Evolutionary conservation across 37 sponge, comb jelly and placozoan species (phyloP), one percentile per base, ranked within the genome.

Genomic region (Lycopodina hypogea): DNA sequence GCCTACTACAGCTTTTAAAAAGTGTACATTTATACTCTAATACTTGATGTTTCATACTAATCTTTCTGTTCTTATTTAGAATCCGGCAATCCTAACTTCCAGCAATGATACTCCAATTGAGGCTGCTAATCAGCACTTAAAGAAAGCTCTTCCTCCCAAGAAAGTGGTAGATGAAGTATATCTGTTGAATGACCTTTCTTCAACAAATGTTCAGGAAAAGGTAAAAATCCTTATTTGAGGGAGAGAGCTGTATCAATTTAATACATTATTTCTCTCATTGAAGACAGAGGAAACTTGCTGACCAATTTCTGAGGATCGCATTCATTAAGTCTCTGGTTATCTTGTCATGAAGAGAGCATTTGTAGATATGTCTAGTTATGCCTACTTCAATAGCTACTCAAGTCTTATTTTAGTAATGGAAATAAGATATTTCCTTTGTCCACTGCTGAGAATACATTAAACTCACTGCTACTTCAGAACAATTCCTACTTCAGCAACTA

Each of bases 131-230:
- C 75, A 65, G 52, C 83, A 88, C 41, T 78, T 56, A 19, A 78
- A 81, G 42, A 65, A 55, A 30, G 35, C 70, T 32, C 71, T 64
- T 17, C 99, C 99, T 36, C 85, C 99, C 1, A 90, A 93, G 34
- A 90, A 74, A 8, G 45, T 95, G 0, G 92, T 89, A 37, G 99
- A 98, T 37, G 90, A 89, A 68, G 75, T 95, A 6, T 92, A 87
- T 58, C 89, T 95, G 41, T 98, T 98, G 84, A 98, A 98, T 65
- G 95, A 98, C 75, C 82, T 98, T 24, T 94, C 99, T 34, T 66
- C 87, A 42, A 68, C 68, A 63, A 98, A 90, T 71, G 80, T 98
- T 12, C 64, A 81, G 9, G 89, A 94, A 65, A 97, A 97, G 86
- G 96, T 93, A 36, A 42, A 14, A 12, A 45, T 45, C 48, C 9